Conservation (phyloP, 1,140 invertebrate species). For the Cyphomyrmex costatus region DNA sequence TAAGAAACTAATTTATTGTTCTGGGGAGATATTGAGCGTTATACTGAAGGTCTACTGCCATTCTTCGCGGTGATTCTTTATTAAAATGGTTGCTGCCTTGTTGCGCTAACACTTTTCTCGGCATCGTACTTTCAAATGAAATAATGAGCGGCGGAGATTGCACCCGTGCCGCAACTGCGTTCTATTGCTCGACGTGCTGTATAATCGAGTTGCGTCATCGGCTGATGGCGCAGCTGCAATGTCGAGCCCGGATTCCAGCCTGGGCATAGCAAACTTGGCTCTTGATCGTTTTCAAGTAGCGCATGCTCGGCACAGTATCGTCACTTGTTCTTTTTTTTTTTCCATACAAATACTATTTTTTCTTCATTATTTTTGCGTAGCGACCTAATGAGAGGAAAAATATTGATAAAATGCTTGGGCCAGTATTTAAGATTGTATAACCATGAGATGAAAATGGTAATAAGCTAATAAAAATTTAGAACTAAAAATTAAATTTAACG, state of each 20-base stretch:
- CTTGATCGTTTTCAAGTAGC: slow-evolving; percentile 62
- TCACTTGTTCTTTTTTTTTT: slow-evolving; percentile 21
- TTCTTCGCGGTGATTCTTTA: slow-evolving; percentile 21
- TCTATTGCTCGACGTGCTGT: slow-evolving; percentile 63
- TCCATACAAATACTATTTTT: neutral
- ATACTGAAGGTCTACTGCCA: neutral
- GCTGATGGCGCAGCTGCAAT: slow-evolving; percentile 45
- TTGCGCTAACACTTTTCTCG: slow-evolving; percentile 28
- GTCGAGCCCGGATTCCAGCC: slow-evolving; percentile 59
- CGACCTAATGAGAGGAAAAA: slow-evolving; percentile 28
- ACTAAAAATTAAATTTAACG: no score
- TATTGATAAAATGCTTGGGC: slow-evolving; percentile 1
- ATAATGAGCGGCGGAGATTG: slow-evolving; percentile 46
- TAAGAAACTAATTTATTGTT: slow-evolving; percentile 3
- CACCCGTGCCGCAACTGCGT: slow-evolving; percentile 36
- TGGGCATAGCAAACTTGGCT: slow-evolving; percentile 61
- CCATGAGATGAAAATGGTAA: no score
- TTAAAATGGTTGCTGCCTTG: slow-evolving; percentile 23
- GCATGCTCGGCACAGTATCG: slow-evolving; percentile 40
- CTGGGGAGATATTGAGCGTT: slow-evolving; percentile 8
- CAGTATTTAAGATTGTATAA: neutral
- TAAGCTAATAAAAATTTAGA: no score
- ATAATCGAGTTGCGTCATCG: slow-evolving; percentile 71
- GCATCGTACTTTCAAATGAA: slow-evolving; percentile 51
- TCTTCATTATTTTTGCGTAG: slow-evolving; percentile 13